Evolutionary conservation across 2,113 vertebrate genomes (phyloP), one percentile per base, ranked within the genome.

Genomic region (Pseudopipra pipra): DNA sequence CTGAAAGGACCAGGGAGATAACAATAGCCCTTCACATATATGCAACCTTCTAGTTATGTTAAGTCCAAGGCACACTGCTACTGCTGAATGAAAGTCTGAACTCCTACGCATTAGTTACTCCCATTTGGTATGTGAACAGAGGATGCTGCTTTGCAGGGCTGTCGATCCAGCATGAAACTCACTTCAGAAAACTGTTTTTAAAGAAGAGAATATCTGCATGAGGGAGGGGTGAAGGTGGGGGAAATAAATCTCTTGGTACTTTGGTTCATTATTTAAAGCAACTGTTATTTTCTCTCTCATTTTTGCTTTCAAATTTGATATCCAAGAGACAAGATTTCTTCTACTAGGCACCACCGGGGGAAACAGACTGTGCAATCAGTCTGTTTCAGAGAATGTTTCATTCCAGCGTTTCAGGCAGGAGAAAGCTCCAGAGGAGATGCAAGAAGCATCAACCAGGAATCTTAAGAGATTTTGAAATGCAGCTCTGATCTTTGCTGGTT

Each of bases 221-320:
- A 76, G 54, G 24, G 37, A 52, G 21, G 22, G 28, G 10, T 66
- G 49, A 75, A 81, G 22, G 24, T 63, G 35, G 43, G 58, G 47
- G 30, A 76, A 87, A 90, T 51, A 95, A 93, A 52, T 70, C 84
- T 81, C 61, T 61, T 93, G 80, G 65, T 79, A 51, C 30, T 95
- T 94, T 58, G 5, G 35, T 87, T 95, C 96, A 96, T 96, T 96
- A 91, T 91, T 96, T 96, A 94, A 96, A 92, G 89, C 59, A 87
- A 92, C 67, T 78, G 43, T 91, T 96, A 80, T 87, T 94, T 92
- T 90, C 54, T 76, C 54, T 86, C 85, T 87, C 66, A 44, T 74
- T 95, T 96, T 87, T 79, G 37, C 75, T 84, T 96, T 93, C 16
- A 18, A 72, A 80, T 77, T 94, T 76, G 66, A 91, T 91, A 93